Conservation (phyloP, 2,113 vertebrate genomes). For the Cathartes aura region DNA sequence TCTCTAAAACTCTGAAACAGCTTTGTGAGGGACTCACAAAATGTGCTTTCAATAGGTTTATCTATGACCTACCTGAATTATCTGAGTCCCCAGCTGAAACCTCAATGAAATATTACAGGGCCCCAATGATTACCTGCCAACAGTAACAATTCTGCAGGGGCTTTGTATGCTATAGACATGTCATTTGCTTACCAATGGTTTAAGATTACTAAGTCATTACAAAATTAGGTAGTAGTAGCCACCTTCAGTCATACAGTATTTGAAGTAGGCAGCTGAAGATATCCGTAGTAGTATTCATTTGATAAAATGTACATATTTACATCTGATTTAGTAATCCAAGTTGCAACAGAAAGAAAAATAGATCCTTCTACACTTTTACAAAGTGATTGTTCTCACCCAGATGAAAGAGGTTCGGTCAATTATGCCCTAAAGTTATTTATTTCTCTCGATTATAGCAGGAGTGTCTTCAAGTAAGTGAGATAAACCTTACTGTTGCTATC, state of each 20-base stretch:
- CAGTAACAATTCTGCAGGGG: background rate
- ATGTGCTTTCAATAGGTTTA: background rate
- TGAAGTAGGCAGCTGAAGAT: background rate
- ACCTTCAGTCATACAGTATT: background rate
- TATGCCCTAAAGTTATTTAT: background rate
- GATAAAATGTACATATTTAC: background rate
- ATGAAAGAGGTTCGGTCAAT: background rate
- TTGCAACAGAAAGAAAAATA: background rate
- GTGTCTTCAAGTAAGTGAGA: background rate
- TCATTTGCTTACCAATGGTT: background rate
- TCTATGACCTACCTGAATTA: background rate
- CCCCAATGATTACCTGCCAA: background rate
- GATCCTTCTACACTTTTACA: background rate
- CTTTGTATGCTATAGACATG: background rate
- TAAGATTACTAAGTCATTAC: background rate
- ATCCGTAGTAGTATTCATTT: background rate
- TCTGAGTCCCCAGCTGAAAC: background rate
- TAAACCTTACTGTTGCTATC: background rate
- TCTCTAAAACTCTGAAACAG: background rate
- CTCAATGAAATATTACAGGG: background rate
- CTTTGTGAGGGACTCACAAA: background rate
- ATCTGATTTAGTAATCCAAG: background rate
- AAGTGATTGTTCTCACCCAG: background rate
- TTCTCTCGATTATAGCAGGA: background rate
- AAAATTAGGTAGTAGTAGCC: background rate